Evolutionary conservation across 2,113 vertebrate species (phyloP), one percentile per base, ranked within the genome.

Genomic region (Ophthalmolycus amberensis): DNA sequence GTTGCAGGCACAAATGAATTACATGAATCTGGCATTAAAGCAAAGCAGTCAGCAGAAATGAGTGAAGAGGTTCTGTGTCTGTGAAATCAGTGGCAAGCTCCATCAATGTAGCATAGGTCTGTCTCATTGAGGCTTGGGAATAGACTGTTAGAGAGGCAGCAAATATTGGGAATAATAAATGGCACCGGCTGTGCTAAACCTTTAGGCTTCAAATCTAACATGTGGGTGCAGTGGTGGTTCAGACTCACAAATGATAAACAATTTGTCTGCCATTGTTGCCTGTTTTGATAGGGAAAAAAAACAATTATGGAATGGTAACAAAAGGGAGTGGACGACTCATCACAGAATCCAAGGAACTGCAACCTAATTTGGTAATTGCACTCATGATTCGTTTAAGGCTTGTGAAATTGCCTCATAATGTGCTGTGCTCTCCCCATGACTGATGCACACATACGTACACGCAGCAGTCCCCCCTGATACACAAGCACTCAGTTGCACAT

Each of bases 361-460:
- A 60, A 29, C 46, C 27, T 77, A 58, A 84, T 84, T 68, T 59
- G 70, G 63, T 84, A 72, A 77, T 40, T 72, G 69, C 52, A 11
- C n/a, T 73, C 38, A 25, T 50, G 75, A 77, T 60, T 63, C 50
- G 8, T 83, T 80, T 68, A 75, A 71, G 20, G 27, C 44, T 48
- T 18, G 52, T 27, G 62, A 77, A 85, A 75, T 66, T 85, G 50
- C 25, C 70, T 68, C 73, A 78, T 75, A 59, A 81, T 85, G 44
- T 60, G 56, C 32, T 74, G 14, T 15, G n/a, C 69, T 42, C 37
- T 44, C 42, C 22, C 46, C 14, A 9, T 38, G 27, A 27, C 62
- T 22, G 38, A 40, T 8, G 5, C 59, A 42, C 64, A 58, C 9
- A 63, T 9, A 58, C 1, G 0, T 5, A 44, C 6, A 32, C 6